These are phyloP conservation scores for Achatina immaculata DNA, from an alignment of 1,140 invertebrate genomes.

Conservation along the genomic window DNA sequence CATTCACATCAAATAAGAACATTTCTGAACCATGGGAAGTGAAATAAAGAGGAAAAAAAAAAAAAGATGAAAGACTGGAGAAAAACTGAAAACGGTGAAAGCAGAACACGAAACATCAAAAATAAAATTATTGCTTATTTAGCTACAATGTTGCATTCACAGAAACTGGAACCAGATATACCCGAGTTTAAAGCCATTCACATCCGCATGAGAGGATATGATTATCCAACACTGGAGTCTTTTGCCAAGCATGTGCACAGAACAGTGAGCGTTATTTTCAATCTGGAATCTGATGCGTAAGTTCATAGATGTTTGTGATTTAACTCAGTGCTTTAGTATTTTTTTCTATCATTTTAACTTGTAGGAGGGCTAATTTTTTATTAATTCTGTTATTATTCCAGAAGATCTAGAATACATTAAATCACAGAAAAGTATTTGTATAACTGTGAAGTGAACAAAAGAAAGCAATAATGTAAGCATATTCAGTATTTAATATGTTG, in stretches of 20 bases:
- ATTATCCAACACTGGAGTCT: constrained; percentile 84
- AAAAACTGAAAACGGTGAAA: no score
- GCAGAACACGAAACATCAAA: no score
- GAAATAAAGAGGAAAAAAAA: no score
- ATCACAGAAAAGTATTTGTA: no score
- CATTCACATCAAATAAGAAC: no score
- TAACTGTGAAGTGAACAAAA: no score
- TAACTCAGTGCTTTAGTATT: no score
- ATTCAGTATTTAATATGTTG: no score
- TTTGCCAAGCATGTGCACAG: constrained; percentile 83
- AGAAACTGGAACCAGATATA: constrained; percentile 62
- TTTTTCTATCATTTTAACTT: neutral
- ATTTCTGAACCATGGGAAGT: no score
- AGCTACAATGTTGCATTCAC: constrained; percentile 30
- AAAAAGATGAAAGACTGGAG: neutral
- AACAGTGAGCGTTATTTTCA: constrained; percentile 78
- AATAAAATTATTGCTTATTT: no score
- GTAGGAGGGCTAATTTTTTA: neutral
- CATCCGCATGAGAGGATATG: constrained; percentile 85
- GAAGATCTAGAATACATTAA: neutral
- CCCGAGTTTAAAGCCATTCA: constrained; percentile 82
- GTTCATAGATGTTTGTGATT: constrained; percentile 23
- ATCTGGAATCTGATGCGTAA: constrained; percentile 82
- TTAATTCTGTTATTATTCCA: neutral
- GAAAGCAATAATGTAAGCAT: no score